Percentiles rank a stretch among this genome's conserved stretches.
Evolutionary conservation across 2,888 invertebrate species (phyloP).

Genomic region (Chesias legatella): DNA sequence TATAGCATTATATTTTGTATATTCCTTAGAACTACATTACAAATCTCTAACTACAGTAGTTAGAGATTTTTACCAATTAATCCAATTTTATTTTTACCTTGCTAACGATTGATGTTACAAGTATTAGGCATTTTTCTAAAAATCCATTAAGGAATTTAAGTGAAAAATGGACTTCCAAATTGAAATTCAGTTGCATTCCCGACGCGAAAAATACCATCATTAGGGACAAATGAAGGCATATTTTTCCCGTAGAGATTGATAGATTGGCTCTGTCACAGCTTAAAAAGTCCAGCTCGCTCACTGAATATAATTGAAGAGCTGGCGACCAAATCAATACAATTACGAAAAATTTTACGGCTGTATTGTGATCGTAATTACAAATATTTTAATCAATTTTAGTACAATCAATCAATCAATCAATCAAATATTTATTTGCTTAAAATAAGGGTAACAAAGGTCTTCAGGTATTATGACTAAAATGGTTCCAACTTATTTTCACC

Average conservation of each 20-base stretch:
- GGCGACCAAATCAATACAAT: too few relatives aligned
- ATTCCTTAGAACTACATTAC: constrained; percentile 4
- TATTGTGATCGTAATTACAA: too few relatives aligned
- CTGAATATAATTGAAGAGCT: background rate
- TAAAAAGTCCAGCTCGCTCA: background rate
- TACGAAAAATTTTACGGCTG: too few relatives aligned
- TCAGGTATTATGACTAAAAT: too few relatives aligned
- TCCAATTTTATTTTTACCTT: background rate
- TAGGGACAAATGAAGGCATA: constrained; percentile 13
- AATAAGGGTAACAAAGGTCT: too few relatives aligned
- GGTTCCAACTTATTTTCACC: too few relatives aligned
- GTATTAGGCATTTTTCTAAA: background rate
- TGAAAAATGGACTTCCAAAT: constrained; percentile 2
- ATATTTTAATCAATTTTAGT: too few relatives aligned
- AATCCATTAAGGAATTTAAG: background rate
- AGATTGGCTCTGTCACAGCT: constrained; percentile 4
- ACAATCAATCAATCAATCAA: too few relatives aligned
- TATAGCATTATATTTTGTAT: too few relatives aligned
- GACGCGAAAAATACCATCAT: constrained; percentile 6
- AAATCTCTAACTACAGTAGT: background rate
- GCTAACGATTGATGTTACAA: background rate
- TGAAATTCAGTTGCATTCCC: constrained; percentile 9
- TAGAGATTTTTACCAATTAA: too few relatives aligned
- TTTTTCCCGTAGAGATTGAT: constrained; percentile 18
- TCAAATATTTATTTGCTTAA: too few relatives aligned